phyloP scores from a whole-genome alignment of 2,797 vertebrate genomes.

The Meda fulgida region DNA sequence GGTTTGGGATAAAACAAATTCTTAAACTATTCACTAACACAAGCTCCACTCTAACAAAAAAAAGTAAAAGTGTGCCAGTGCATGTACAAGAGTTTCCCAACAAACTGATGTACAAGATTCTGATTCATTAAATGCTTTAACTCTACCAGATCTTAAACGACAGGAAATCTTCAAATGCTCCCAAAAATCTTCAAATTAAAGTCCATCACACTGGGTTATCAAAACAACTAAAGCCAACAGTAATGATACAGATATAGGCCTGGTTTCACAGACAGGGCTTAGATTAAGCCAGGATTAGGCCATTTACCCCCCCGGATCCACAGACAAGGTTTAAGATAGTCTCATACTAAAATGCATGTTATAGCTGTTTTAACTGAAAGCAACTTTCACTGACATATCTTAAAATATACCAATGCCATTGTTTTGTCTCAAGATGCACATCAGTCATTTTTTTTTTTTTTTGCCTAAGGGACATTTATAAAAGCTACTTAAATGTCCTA shows the following conservation, averaged over 20 bases:
- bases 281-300: background rate
- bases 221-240: background rate
- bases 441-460: too few relatives aligned
- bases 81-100: conserved; percentile 9
- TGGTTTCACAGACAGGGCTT: background rate
- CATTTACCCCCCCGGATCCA: too few relatives aligned
- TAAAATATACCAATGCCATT: too few relatives aligned
- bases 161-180: background rate
- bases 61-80: conserved; percentile 21
- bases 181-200: background rate
- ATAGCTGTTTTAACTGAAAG: too few relatives aligned
- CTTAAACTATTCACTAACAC: background rate
- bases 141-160: background rate
- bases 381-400: too few relatives aligned
- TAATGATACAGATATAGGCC: background rate
- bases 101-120: conserved; percentile 25
- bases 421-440: too few relatives aligned
- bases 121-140: conserved; percentile 20
- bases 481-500: too few relatives aligned
- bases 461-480: too few relatives aligned
- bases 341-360: too few relatives aligned
- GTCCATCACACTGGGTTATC: background rate
- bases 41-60: background rate
- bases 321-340: too few relatives aligned
- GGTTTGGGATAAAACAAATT: background rate